phyloP scores from a whole-genome alignment of 2,797 vertebrate species.

The Luscinia luscinia region DNA sequence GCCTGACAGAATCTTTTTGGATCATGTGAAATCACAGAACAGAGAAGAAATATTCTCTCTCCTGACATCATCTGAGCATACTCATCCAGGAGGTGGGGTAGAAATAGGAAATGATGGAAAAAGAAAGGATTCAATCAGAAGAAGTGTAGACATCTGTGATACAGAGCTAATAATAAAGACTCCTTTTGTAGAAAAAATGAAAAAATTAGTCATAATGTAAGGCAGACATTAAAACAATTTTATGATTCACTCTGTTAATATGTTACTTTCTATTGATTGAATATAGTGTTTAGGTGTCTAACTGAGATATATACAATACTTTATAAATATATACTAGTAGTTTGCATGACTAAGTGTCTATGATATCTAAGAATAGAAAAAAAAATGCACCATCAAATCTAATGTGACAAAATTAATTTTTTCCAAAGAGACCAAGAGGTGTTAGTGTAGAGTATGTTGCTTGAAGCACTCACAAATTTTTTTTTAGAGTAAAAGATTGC shows the following conservation, averaged over 20 bases:
- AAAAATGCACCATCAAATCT: not conserved
- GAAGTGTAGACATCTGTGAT: not conserved
- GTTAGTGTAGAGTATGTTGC: not conserved
- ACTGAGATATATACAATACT: not conserved
- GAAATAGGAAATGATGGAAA: not conserved
- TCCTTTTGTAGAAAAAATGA: not conserved
- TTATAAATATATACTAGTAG: not conserved
- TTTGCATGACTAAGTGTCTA: not conserved
- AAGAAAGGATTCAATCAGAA: not conserved
- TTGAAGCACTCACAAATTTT: not conserved
- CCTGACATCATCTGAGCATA: rapidly evolving
- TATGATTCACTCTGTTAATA: not conserved
- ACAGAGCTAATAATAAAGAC: not conserved
- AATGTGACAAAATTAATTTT: not conserved
- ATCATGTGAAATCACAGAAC: not conserved
- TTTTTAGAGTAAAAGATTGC: not conserved
- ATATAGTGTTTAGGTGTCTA: not conserved
- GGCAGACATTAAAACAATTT: not conserved
- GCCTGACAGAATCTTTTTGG: not conserved
- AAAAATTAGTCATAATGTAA: not conserved
- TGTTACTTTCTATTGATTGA: not conserved
- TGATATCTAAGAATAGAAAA: not conserved
- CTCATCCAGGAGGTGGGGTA: not conserved
- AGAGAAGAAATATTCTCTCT: not conserved
- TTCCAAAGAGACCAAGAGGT: not conserved